Conservation (phyloP, 2,797 vertebrate genomes). For the Phoeniculus purpureus region DNA sequence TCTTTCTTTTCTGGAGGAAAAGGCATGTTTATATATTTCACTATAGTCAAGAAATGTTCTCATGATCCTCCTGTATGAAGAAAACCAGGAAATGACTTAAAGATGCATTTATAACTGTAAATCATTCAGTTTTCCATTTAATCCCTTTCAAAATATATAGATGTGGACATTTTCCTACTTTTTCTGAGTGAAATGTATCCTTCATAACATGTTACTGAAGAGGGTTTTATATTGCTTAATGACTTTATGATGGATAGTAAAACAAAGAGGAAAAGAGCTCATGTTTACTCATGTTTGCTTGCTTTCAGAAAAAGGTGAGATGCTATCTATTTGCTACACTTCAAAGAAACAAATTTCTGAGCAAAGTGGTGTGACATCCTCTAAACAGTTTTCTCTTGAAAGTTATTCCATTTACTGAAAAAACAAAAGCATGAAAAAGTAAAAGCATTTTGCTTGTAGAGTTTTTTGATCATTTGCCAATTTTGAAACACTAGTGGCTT, state of each 20-base stretch:
- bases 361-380: too few relatives aligned
- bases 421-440: too few relatives aligned
- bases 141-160: not conserved
- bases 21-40: not conserved
- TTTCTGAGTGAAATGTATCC: not conserved
- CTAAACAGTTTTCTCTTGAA: too few relatives aligned
- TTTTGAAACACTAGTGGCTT: too few relatives aligned
- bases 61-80: not conserved
- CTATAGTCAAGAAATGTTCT: not conserved
- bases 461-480: too few relatives aligned
- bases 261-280: not conserved
- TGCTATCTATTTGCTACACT: not conserved
- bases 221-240: not conserved
- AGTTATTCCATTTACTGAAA: too few relatives aligned
- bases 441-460: too few relatives aligned
- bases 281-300: not conserved
- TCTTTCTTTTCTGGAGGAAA: not conserved
- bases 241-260: not conserved
- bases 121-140: not conserved
- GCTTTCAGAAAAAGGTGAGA: not conserved
- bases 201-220: not conserved
- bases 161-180: not conserved
- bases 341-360: not conserved
- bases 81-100: not conserved
- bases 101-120: not conserved